phyloP scores from a whole-genome alignment of 2,797 vertebrate species.

The Spinibarbus caldwelli region DNA sequence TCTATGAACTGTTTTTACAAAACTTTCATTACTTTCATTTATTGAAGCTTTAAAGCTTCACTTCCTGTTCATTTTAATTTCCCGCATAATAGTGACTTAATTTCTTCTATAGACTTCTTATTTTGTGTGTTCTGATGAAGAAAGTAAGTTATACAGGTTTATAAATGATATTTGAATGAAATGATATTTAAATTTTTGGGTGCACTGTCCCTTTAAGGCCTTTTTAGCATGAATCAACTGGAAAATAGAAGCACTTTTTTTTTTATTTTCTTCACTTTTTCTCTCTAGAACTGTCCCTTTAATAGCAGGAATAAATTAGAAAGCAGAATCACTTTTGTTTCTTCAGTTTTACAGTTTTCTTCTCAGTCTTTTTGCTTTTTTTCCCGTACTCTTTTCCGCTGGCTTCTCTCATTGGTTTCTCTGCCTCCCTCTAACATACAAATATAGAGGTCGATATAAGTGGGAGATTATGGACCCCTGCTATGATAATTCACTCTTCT shows the following conservation, averaged over 20 bases:
- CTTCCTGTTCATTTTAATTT: background rate
- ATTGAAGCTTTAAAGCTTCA: background rate
- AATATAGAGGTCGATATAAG: constrained; percentile 22
- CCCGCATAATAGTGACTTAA: background rate
- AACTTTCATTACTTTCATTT: background rate
- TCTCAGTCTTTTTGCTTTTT: background rate
- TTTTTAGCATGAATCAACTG: background rate
- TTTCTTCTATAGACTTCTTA: background rate
- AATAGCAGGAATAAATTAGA: background rate
- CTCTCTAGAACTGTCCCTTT: background rate
- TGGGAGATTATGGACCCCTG: constrained; percentile 16
- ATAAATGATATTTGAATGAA: background rate
- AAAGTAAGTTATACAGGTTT: background rate
- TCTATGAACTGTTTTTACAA: background rate
- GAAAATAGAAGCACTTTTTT: background rate
- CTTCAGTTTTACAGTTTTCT: background rate
- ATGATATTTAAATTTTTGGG: background rate
- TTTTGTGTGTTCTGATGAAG: background rate
- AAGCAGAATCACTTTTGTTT: background rate
- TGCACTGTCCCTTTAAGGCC: background rate
- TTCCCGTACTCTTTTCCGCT: background rate
- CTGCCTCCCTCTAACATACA: constrained; percentile 10
- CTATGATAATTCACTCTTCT: constrained; percentile 31
- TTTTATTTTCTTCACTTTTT: background rate
- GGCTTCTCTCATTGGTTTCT: background rate